Evolutionary conservation across 2,888 invertebrate genomes (phyloP).

Genomic region (Zygaena filipendulae): DNA sequence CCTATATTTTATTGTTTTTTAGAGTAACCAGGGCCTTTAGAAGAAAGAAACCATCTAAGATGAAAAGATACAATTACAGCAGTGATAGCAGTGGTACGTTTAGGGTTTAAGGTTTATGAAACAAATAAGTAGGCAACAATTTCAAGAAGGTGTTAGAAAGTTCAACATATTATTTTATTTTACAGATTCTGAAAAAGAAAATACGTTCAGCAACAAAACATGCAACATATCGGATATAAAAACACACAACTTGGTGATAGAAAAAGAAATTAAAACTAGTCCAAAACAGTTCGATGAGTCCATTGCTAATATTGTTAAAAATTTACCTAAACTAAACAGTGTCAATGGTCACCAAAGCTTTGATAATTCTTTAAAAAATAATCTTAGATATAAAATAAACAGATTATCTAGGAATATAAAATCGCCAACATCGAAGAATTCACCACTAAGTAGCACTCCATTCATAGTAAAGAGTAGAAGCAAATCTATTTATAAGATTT

Average conservation of each 20-base stretch:
- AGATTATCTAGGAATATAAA: slow-evolving; percentile 17
- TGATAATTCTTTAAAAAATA: too few species aligned
- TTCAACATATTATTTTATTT: too few species aligned
- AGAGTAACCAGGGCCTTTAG: slow-evolving; percentile 29
- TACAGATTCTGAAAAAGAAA: slow-evolving; percentile 52
- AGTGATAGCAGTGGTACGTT: slow-evolving; percentile 32
- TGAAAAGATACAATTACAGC: slow-evolving; percentile 28
- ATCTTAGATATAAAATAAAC: slow-evolving; percentile 26
- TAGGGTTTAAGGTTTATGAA: too few species aligned
- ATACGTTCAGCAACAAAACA: slow-evolving; percentile 19
- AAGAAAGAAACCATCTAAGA: slow-evolving; percentile 22
- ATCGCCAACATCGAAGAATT: too few species aligned
- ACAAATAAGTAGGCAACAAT: too few species aligned
- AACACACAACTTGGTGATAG: slow-evolving; percentile 37
- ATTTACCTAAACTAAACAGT: slow-evolving; percentile 31
- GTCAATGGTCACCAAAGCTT: too few species aligned
- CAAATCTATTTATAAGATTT: slow-evolving; percentile 49
- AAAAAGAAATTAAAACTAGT: slow-evolving; percentile 24
- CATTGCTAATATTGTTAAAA: slow-evolving; percentile 38
- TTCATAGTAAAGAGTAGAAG: slow-evolving; percentile 45
- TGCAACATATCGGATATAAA: too few species aligned
- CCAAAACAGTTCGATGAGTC: slow-evolving; percentile 34
- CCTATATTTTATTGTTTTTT: slow-evolving; percentile 16
- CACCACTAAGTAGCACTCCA: slow-evolving; percentile 51
- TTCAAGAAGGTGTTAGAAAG: too few species aligned